Evolutionary conservation across 2,888 invertebrate species (phyloP).

Genomic region (Polylopha cassiicola): DNA sequence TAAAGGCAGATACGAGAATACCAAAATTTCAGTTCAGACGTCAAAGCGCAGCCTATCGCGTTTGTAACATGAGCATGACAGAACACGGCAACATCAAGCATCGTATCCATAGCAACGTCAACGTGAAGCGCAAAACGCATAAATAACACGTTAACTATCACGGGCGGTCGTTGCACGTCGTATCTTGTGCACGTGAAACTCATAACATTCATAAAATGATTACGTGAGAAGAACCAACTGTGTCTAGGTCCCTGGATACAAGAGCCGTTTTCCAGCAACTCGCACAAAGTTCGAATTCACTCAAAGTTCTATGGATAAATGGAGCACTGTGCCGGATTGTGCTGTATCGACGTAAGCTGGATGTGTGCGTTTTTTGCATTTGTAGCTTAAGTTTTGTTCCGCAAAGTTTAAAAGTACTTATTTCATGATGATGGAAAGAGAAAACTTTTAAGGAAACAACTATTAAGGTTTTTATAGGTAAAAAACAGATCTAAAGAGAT

Average conservation of each 20-base stretch:
- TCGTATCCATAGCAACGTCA: slow-evolving; percentile 24
- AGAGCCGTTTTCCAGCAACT: slow-evolving; percentile 18
- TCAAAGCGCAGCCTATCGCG: too few relatives aligned
- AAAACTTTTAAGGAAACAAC: too few relatives aligned
- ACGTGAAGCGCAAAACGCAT: slow-evolving; percentile 32
- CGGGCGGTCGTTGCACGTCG: slow-evolving; percentile 37
- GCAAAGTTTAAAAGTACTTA: too few relatives aligned
- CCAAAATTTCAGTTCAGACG: too few relatives aligned
- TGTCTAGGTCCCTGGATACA: slow-evolving; percentile 26
- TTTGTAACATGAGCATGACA: too few relatives aligned
- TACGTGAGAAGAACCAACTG: slow-evolving; percentile 50
- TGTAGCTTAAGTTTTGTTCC: slow-evolving; percentile 5
- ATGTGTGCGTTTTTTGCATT: slow-evolving; percentile 12
- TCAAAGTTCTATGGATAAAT: not conserved
- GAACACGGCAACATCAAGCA: too few relatives aligned
- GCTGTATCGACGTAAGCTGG: slow-evolving; percentile 1
- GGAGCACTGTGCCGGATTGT: slow-evolving; percentile 6
- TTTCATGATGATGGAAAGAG: too few relatives aligned
- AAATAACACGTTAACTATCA: slow-evolving; percentile 38
- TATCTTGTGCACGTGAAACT: slow-evolving; percentile 50
- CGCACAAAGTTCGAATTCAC: slow-evolving; percentile 12
- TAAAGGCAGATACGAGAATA: not conserved
- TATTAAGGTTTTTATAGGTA: too few relatives aligned
- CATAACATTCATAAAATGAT: slow-evolving; percentile 61
- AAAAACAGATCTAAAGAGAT: too few relatives aligned